Evolutionary conservation across 2,797 vertebrate species (phyloP).

Genomic region (Arrhamphus sclerolepis): DNA sequence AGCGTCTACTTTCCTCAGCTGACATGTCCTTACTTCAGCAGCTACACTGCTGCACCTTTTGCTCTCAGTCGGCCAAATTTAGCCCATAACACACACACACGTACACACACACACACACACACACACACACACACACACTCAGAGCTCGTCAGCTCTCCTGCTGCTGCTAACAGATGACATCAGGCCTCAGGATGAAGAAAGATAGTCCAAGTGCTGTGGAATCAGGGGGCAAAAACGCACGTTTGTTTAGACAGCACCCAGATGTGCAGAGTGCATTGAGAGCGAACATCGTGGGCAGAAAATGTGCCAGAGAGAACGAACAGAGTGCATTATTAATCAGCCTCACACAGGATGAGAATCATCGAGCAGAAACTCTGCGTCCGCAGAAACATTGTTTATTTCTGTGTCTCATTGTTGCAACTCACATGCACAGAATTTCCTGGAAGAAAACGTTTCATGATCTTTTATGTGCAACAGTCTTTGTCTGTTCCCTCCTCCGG

Average conservation of each 20-base stretch:
- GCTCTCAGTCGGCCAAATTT: slow-evolving; percentile 47
- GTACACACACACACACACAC: not conserved
- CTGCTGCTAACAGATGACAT: slow-evolving; percentile 54
- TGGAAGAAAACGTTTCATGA: slow-evolving; percentile 1
- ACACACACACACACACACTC: slow-evolving; percentile 4
- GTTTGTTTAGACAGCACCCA: slow-evolving; percentile 66
- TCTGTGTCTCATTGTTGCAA: not conserved
- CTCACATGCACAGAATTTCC: not conserved
- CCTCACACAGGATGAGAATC: not conserved
- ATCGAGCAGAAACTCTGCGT: not conserved
- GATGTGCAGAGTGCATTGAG: slow-evolving; percentile 53
- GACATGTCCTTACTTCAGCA: too few relatives aligned
- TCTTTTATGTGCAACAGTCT: too few relatives aligned
- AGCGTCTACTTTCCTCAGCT: too few relatives aligned
- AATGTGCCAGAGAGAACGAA: slow-evolving; percentile 14
- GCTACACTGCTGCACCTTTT: too few relatives aligned
- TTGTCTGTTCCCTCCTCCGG: slow-evolving; percentile 1
- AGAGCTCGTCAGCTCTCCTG: slow-evolving; percentile 39
- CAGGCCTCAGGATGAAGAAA: slow-evolving; percentile 50
- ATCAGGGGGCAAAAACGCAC: slow-evolving; percentile 36
- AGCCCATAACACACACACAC: slow-evolving; percentile 16
- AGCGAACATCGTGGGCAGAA: slow-evolving; percentile 20
- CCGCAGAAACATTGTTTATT: too few relatives aligned
- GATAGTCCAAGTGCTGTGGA: slow-evolving; percentile 35
- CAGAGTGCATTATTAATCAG: slow-evolving; percentile 27